Evolutionary conservation across 2,888 invertebrate genomes (phyloP), one percentile per base, ranked within the genome.

Genomic region (Drosophila neonasuta): DNA sequence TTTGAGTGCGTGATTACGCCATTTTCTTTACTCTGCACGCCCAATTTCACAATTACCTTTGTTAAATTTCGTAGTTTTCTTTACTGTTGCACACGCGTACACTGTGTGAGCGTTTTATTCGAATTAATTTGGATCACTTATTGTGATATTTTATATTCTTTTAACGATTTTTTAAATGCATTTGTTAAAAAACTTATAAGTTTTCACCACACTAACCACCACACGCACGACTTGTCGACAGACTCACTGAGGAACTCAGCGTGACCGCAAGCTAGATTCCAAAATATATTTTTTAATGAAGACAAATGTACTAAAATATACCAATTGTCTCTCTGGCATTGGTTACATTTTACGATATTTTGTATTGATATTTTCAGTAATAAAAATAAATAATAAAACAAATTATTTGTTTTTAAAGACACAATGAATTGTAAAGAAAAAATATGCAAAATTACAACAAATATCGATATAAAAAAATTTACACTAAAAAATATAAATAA

Each of bases 1-100:
- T 81, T 74, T 79, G 71, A 75, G 83, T 85, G 80, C 86, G 84
- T 82, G 83, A 87, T 83, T 83, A 83, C 83, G 83, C 83, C 83
- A 83, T 83, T 87, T 83, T 83, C 86, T 83, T 85, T 80, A 65
- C 71, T 70, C 69, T 79, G 87, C 86, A 83, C 83, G 83, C 83
- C 83, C 83, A 77, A 83, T 85, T 71, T 77, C 77, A 76, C 73
- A 79, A 73, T 85, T 87, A 83, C 87, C 87, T 73, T 61, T 62
- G 54, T 70, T 63, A 51, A 59, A 70, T 64, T 56, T 48, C 15
- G 34, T 39, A 56, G 46, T 66, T 74, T 15, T 69, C 63, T 48
- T 45, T 69, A 34, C 11, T 34, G 34, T 69, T 48, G 41, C 65
- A 77, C 65, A 69, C 74, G 50, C 74, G 70, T 45, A 44, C 60